Evolutionary conservation across 2,888 invertebrate species (phyloP).

Genomic region (Tridacna crocea): DNA sequence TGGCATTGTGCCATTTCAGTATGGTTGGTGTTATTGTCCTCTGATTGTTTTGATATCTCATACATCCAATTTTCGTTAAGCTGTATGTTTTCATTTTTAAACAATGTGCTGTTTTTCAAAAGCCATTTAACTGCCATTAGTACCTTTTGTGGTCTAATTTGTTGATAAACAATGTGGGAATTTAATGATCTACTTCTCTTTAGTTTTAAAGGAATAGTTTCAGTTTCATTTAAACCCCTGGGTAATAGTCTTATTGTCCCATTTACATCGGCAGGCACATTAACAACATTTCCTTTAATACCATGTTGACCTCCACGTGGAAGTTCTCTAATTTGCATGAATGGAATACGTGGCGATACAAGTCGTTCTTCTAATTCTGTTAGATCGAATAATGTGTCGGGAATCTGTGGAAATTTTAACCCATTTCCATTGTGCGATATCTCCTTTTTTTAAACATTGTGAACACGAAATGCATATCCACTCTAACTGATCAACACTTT

Average conservation of each 20-base stretch:
- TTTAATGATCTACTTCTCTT: slow-evolving; percentile 45
- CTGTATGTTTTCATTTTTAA: slow-evolving; percentile 50
- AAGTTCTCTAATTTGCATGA: slow-evolving; percentile 80
- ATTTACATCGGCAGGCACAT: slow-evolving; percentile 73
- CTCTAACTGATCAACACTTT: slow-evolving; percentile 27
- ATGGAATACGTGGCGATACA: slow-evolving; percentile 79
- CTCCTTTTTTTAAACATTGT: slow-evolving; percentile 23
- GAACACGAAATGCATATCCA: slow-evolving; percentile 38
- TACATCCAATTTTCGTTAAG: slow-evolving; percentile 72
- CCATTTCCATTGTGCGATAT: slow-evolving; percentile 50
- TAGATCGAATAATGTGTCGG: slow-evolving; percentile 33
- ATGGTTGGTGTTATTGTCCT: background rate
- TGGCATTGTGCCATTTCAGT: background rate
- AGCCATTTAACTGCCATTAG: slow-evolving; percentile 59
- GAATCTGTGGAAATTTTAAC: slow-evolving; percentile 39
- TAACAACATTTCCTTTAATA: slow-evolving; percentile 72
- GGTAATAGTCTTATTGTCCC: slow-evolving; percentile 15
- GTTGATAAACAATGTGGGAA: slow-evolving; percentile 47
- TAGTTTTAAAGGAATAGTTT: slow-evolving; percentile 56
- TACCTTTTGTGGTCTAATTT: slow-evolving; percentile 53
- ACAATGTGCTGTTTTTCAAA: slow-evolving; percentile 37
- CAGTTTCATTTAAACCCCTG: slow-evolving; percentile 52
- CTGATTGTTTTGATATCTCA: background rate
- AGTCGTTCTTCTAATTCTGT: slow-evolving; percentile 79
- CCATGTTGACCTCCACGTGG: slow-evolving; percentile 64